Evolutionary conservation across 35 echinoderm and acorn worm genomes (phyloP), one percentile per base, ranked within the genome.

Genomic region (Acanthaster planci): DNA sequence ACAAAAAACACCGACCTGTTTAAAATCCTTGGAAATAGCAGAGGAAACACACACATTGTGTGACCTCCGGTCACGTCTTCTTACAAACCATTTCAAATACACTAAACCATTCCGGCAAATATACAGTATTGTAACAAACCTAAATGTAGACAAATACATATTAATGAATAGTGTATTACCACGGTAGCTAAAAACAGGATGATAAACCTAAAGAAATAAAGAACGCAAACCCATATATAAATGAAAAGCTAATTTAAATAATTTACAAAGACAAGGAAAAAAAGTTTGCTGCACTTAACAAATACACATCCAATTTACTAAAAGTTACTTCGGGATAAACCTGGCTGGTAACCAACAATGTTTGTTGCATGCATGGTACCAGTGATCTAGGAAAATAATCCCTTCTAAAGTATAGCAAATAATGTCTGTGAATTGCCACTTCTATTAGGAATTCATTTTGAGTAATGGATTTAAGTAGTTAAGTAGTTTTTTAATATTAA

Each of bases 101-200:
- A 47, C 42, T 47, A 47, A 47, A 47, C 42, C 64, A 72, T 72
- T 15, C 29, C 19, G 34, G 64, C 64, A 26, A 72, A 72, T 72
- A 72, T 72, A 72, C 64, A 72, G 34, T 72, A 72, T 72, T 72
- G 26, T 31, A 34, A 72, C 64, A 72, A 72, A 72, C 64, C 64
- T 72, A 72, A 72, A 72, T 72, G 64, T 72, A 72, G 64, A 72
- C 64, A 72, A 72, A 72, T 72, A 72, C 23, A 31, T 31, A 72
- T 72, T 72, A 72, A 26, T 72, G 64, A 72, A 72, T 26, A 72
- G 34, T 72, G 64, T 72, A 72, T 72, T 31, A 72, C 64, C 34
- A 26, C 34, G 64, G 64, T 47, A 72, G 8, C 34, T 72, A 31
- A 15, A 31, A 31, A 72, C 64, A 72, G 27, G 27, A 59, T 4